These are phyloP conservation scores for Drosophila nannoptera DNA, from an alignment of 1,140 invertebrate genomes.

Conservation along the genomic window DNA sequence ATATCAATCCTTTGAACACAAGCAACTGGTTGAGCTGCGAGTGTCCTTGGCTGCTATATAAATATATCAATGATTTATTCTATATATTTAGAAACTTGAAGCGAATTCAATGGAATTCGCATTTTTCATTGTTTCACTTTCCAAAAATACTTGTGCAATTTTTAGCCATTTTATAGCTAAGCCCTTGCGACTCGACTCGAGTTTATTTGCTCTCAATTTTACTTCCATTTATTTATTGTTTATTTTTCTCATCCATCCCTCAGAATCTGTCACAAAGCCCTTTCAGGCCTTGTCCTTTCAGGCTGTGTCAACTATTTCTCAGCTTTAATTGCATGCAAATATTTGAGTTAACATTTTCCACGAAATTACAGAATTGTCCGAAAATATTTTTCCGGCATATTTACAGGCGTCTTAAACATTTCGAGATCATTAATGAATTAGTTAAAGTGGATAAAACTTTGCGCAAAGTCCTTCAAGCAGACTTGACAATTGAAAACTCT, in stretches of 20 bases:
- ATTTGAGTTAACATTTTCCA: not conserved
- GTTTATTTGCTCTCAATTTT: not conserved
- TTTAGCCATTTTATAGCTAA: no score
- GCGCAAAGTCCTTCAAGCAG: conserved; percentile 21
- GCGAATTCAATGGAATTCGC: no score
- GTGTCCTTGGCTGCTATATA: no score
- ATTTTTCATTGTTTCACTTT: no score
- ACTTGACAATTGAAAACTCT: conserved; percentile 33
- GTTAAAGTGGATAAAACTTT: conserved; percentile 60
- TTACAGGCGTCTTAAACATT: conserved; percentile 5
- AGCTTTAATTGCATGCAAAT: conserved; percentile 6
- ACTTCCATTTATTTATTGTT: not conserved
- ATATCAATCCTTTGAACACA: not conserved
- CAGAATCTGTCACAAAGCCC: not conserved
- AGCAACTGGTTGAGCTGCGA: no score
- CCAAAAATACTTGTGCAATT: no score
- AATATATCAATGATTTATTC: no score
- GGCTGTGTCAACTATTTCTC: conserved; percentile 4
- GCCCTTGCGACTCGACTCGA: no score
- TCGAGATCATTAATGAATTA: conserved; percentile 59
- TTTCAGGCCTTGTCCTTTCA: not conserved
- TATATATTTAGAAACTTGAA: no score
- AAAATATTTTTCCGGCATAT: not conserved
- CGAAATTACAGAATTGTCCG: not conserved
- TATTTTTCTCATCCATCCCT: not conserved